These are phyloP conservation scores for Acanthopagrus latus DNA, from an alignment of 2,797 vertebrate genomes.

Conservation along the genomic window DNA sequence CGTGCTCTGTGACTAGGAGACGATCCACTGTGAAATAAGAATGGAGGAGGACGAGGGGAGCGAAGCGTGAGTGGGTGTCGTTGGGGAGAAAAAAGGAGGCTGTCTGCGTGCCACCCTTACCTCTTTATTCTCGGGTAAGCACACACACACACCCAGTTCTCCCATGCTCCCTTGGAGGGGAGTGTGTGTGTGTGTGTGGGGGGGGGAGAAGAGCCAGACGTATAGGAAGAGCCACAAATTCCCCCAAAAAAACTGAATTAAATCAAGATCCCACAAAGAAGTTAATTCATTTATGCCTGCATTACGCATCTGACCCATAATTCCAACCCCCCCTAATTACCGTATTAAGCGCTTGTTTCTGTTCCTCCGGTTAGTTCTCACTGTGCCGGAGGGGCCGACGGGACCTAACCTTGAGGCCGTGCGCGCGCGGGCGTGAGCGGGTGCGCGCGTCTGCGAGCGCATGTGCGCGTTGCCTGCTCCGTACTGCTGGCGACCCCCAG, in stretches of 20 bases:
- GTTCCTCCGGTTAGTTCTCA: conserved; percentile 20
- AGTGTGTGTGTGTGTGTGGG: too few species aligned
- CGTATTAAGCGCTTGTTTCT: conserved; percentile 9
- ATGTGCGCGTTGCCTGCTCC: conserved; percentile 25
- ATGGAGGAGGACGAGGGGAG: not conserved
- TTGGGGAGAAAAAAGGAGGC: conserved; percentile 6
- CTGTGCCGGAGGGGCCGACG: conserved; percentile 31
- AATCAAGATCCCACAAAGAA: not conserved
- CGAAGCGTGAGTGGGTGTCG: not conserved
- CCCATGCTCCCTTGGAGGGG: not conserved
- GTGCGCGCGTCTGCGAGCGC: not conserved
- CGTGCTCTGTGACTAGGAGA: not conserved
- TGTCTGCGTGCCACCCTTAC: not conserved
- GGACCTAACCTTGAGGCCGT: conserved; percentile 57
- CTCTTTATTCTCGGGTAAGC: conserved; percentile 5
- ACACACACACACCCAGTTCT: not conserved
- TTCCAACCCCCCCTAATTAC: conserved; percentile 7
- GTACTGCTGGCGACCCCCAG: conserved; percentile 86
- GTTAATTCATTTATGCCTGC: not conserved
- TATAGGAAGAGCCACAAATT: not conserved
- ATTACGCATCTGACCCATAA: not conserved
- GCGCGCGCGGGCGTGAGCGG: conserved; percentile 7
- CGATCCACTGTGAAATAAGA: not conserved
- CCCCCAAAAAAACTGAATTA: not conserved
- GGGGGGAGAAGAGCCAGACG: not conserved